Base-by-base conservation (phyloP, 2,797 vertebrate species). In the Ibycter americanus region DNA sequence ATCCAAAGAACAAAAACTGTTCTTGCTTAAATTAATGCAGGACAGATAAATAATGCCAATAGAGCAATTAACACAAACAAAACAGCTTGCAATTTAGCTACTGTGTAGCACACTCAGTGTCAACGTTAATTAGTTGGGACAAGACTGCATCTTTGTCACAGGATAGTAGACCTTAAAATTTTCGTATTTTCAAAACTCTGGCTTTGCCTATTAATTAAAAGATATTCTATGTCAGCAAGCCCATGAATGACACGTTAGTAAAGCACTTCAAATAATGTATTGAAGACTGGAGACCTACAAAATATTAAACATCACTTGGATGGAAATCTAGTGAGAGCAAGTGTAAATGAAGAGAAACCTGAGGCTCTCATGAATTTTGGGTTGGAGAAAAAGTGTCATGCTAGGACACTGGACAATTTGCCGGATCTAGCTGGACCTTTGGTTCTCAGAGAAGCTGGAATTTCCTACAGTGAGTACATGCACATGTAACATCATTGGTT, bases 21-120 rank as follows among this genome's bases (percentile, higher is more conserved):
- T 95, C 40, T 77, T 78, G 26, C 90, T 97, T 94, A 92, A 96
- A 95, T 93, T 95, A 95, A 95, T 95, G 87, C 55, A 87, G 84
- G 87, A 87, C 71, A 95, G 89, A 91, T 90, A 92, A 97, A 95
- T 97, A 94, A 96, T 94, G 82, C 81, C 83, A 89, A 66, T 93
- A 86, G 71, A 81, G 88, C 92, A 96, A 96, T 89, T 97, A 96
- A 90, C n/a, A 67, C 66, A 93, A 97, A 95, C 65, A 91, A 96
- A 96, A 63, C 83, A 87, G 91, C 87, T 97, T 96, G 89, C 79
- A 97, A 87, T 96, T 96, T 95, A 97, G 63, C 66, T 94, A 25
- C 72, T 56, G 27, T 40, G 34, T 44, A 61, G 44, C 42, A 54
- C 15, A 18, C 21, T 73, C 61, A 6, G 55, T 77, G 68, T 71